These are phyloP conservation scores for Myiagra hebetior DNA, from an alignment of 2,113 vertebrate species.

Conservation along the genomic window DNA sequence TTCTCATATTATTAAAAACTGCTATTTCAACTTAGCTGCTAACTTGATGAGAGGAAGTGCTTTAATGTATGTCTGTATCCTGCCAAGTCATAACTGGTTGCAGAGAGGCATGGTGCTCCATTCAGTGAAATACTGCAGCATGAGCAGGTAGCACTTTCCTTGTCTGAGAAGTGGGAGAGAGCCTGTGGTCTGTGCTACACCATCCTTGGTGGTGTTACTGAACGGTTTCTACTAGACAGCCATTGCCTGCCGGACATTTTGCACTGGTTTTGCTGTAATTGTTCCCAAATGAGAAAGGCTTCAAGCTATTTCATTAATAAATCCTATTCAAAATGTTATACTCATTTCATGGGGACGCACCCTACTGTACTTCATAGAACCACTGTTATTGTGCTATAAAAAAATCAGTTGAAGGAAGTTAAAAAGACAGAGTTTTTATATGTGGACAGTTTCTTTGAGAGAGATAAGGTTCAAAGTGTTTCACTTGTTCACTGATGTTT, in stretches of 20 bases:
- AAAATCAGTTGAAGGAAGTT: background rate
- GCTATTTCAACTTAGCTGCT: background rate
- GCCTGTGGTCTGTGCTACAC: background rate
- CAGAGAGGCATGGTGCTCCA: background rate
- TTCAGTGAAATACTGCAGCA: fast-evolving
- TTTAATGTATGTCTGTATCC: background rate
- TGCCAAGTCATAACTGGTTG: background rate
- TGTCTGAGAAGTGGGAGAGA: background rate
- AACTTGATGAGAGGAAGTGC: background rate
- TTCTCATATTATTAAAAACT: background rate
- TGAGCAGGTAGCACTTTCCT: background rate
- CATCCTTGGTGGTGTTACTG: background rate
- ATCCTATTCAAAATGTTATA: background rate
- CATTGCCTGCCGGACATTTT: background rate
- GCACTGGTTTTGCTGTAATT: background rate
- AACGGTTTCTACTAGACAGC: background rate
- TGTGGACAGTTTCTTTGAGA: background rate
- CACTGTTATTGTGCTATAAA: background rate
- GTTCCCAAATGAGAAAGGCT: background rate
- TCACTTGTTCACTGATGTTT: background rate
- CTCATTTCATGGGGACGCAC: background rate
- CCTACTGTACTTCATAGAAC: background rate
- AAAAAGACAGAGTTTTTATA: background rate
- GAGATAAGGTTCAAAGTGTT: background rate
- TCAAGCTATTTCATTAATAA: background rate